phyloP scores from a whole-genome alignment of 2,113 vertebrate genomes.

The Calyptommatus sinebrachiatus region DNA sequence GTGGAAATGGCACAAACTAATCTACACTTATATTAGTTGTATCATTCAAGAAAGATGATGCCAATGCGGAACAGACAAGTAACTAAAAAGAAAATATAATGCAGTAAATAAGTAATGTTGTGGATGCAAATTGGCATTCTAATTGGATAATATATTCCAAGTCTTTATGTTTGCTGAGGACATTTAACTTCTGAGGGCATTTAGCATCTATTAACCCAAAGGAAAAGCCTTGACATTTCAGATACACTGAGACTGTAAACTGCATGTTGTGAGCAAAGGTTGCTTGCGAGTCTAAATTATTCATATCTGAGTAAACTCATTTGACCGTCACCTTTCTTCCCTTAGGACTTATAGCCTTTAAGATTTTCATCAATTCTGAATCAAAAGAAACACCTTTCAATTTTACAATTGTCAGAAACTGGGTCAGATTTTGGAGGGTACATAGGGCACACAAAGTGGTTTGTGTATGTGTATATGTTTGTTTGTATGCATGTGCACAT shows the following conservation, averaged over 20 bases:
- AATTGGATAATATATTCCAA: background rate
- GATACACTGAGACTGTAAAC: background rate
- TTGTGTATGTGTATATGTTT: no score
- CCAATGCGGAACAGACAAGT: no score
- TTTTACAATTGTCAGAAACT: background rate
- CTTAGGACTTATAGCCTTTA: background rate
- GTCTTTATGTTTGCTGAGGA: background rate
- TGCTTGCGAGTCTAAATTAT: slow-evolving; percentile 8
- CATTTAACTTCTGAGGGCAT: background rate
- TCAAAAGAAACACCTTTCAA: background rate
- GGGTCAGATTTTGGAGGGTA: background rate
- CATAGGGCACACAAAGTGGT: background rate
- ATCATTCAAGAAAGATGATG: no score
- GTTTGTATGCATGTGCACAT: no score
- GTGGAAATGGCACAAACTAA: no score
- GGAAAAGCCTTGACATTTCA: slow-evolving; percentile 10
- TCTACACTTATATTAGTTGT: no score
- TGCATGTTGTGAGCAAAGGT: slow-evolving; percentile 7
- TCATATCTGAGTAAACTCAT: background rate
- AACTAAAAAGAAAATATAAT: no score
- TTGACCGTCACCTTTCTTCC: background rate
- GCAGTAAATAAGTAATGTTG: no score
- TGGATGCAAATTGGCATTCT: background rate
- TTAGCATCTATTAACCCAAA: background rate
- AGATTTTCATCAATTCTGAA: background rate